Evolutionary conservation across 2,113 vertebrate species (phyloP).

Genomic region (Vicugna pacos): DNA sequence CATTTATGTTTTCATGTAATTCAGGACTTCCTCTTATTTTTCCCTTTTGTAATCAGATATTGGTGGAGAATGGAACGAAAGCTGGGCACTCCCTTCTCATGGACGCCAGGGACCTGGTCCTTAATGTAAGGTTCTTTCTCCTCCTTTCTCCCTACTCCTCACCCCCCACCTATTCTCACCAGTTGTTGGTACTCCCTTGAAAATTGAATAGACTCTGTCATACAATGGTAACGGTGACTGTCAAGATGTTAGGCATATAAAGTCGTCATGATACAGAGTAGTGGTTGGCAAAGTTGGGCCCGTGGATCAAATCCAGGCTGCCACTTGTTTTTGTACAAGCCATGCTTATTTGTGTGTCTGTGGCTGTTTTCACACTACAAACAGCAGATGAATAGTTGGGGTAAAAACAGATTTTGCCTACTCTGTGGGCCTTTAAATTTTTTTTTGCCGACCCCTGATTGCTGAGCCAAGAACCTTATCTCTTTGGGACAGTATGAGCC

Average conservation of each 20-base stretch:
- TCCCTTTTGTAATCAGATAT: slow-evolving; percentile 84
- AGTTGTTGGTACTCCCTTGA: neutral
- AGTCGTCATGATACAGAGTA: neutral
- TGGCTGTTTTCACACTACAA: neutral
- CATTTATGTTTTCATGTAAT: neutral
- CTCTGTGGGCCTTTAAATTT: neutral
- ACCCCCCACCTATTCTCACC: neutral
- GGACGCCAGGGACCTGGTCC: slow-evolving; percentile 91
- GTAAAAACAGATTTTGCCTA: neutral
- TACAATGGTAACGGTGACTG: neutral
- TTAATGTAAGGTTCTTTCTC: slow-evolving; percentile 83
- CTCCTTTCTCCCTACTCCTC: neutral
- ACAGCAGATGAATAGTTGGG: neutral
- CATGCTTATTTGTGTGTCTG: neutral
- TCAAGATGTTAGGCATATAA: neutral
- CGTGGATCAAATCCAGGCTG: neutral
- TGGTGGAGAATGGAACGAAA: slow-evolving; percentile 94
- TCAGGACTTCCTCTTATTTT: neutral
- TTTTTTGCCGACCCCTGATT: neutral
- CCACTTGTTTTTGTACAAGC: neutral
- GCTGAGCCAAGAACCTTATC: slow-evolving; percentile 21
- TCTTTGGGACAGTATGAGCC: neutral
- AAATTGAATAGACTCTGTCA: neutral
- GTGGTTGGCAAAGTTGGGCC: neutral
- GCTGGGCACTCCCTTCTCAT: slow-evolving; percentile 93